Conservation (phyloP, 2,113 vertebrate genomes). For the Mesocricetus auratus region DNA sequence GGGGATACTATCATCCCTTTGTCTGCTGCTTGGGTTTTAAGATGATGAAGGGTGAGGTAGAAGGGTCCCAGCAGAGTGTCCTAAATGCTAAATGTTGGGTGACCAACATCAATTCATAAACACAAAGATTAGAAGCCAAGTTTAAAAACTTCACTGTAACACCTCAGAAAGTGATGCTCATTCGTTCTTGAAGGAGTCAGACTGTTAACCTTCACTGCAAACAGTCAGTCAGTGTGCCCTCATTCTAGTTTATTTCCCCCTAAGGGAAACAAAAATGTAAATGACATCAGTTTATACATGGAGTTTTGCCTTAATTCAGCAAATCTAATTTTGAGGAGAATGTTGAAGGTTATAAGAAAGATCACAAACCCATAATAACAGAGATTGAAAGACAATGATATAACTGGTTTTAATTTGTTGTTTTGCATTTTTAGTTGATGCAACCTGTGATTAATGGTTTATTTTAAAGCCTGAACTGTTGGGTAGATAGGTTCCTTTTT, state of each 20-base stretch:
- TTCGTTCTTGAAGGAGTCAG: neutral
- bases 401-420: neutral
- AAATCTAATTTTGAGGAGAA: neutral
- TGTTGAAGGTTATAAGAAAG: neutral
- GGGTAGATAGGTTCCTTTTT: neutral
- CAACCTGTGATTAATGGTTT: neutral
- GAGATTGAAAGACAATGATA: neutral
- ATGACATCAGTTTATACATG: neutral
- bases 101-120: slow-evolving; percentile 45
- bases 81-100: neutral
- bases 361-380: neutral
- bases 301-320: slow-evolving; percentile 13
- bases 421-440: slow-evolving; percentile 2
- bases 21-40: neutral
- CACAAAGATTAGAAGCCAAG: neutral
- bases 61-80: neutral
- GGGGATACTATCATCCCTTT: neutral
- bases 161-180: neutral
- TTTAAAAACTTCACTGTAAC: neutral
- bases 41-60: neutral
- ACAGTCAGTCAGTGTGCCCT: neutral
- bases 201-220: neutral
- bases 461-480: neutral
- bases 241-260: slow-evolving; percentile 20
- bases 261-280: slow-evolving; percentile 46